phyloP scores from a whole-genome alignment of 2,797 vertebrate species.

The Megaceryle alcyon region DNA sequence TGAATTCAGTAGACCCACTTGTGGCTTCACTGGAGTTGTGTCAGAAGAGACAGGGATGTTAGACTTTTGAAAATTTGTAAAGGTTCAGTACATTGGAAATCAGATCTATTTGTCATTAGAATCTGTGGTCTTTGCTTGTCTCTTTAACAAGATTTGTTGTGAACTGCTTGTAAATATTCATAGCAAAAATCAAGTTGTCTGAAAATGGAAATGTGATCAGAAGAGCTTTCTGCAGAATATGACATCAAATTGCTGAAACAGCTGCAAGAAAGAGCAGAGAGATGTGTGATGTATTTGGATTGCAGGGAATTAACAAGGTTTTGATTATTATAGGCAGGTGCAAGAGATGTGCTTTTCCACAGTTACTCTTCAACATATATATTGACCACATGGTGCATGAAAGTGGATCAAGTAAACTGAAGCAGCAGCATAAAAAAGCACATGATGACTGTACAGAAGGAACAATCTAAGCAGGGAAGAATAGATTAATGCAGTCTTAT shows the following conservation, averaged over 20 bases:
- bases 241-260: slow-evolving; percentile 47
- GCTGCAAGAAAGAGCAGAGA: slow-evolving; percentile 39
- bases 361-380: slow-evolving; percentile 35
- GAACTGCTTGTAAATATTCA: slow-evolving; percentile 43
- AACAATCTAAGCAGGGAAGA: slow-evolving; percentile 34
- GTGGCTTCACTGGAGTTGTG: neutral
- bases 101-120: slow-evolving; percentile 4
- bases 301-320: slow-evolving; percentile 66
- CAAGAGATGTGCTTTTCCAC: slow-evolving; percentile 60
- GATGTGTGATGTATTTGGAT: slow-evolving; percentile 62
- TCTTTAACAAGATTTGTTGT: neutral
- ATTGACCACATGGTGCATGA: slow-evolving; percentile 67
- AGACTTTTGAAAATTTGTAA: neutral
- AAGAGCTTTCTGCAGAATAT: neutral
- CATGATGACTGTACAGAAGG: slow-evolving; percentile 47
- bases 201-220: slow-evolving; percentile 33
- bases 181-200: slow-evolving; percentile 37
- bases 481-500: slow-evolving; percentile 32
- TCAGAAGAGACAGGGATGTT: neutral
- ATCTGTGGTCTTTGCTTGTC: neutral
- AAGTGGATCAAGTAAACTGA: slow-evolving; percentile 48
- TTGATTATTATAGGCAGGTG: slow-evolving; percentile 70
- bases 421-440: slow-evolving; percentile 39
- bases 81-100: slow-evolving; percentile 3
- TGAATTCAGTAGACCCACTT: neutral